Base-by-base conservation (phyloP, 2,888 invertebrate genomes). In the Mimumesa dahlbomi region DNA sequence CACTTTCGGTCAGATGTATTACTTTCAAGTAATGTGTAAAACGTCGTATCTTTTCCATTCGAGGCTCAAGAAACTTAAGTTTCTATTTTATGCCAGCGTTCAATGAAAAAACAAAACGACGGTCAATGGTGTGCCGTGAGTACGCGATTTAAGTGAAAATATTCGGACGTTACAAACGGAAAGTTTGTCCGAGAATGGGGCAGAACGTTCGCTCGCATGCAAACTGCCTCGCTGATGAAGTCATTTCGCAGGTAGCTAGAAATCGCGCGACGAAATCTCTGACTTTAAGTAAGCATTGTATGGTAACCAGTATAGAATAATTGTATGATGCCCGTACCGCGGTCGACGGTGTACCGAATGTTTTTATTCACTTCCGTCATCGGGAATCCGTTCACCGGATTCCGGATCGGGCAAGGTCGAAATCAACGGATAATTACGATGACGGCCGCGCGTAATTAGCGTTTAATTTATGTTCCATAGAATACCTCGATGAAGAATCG, bases 261-360 rank as follows among this genome's bases (percentile, higher is more conserved):
- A 72, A 79, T 76, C 76, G 59, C 49, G 69, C 75, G 61, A 70
- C 73, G 69, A 56, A 72, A 79, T 81, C 76, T 76, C 68, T 64
- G 73, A 68, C 75, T 68, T 73, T 68, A 68, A 70, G 70, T 70
- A 73, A 73, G 64, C 70, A 79, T 78, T 78, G 73, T 78, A 78
- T 78, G 73, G 67, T 73, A 78, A 78, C 67, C 63, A 58, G 50
- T 54, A 48, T 66, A 54, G 73, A 77, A 76, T 76, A 76, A 76
- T 58, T 50, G 59, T 73, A 77, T 29, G 70, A 61, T 63, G 59
- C 40, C 36, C 50, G 38, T 48, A 31, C 31, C 45, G 59, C 46
- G 34, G 21, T 38, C 38, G 42, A 36, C 29, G 54, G 13, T 31
- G 52, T 45, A 31, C 22, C 11, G 11, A 13, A 68, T 48, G 70